Conservation (phyloP, 2,797 vertebrate genomes). For the Hybognathus amarus region DNA sequence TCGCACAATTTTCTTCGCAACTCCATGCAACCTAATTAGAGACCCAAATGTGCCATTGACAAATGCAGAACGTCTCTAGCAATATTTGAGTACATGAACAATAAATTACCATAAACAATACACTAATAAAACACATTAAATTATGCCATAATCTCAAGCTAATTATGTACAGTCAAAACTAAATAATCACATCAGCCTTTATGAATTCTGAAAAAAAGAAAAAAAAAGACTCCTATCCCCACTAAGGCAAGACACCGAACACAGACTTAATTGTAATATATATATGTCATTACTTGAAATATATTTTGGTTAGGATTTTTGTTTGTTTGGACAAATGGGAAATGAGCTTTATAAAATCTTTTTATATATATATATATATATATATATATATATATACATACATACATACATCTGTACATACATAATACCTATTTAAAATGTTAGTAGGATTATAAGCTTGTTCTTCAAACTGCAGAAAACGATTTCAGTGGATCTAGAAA, state of each 20-base stretch:
- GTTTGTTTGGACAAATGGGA: background rate
- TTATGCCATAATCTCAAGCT: slow-evolving; percentile 70
- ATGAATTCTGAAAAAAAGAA: slow-evolving; percentile 39
- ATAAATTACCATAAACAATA: slow-evolving; percentile 83
- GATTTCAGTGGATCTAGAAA: background rate
- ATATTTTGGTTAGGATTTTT: background rate
- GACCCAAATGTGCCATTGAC: slow-evolving; percentile 74
- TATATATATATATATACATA: too few relatives aligned
- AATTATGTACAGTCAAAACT: slow-evolving; percentile 76
- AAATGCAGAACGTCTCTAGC: slow-evolving; percentile 71
- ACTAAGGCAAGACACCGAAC: background rate
- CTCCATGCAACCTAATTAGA: slow-evolving; percentile 78
- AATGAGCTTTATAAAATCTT: background rate
- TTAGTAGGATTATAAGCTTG: background rate
- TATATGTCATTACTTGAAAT: background rate
- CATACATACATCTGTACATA: background rate
- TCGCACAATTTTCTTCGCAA: slow-evolving; percentile 70
- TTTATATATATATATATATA: background rate
- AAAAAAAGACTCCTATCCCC: background rate
- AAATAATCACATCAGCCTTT: slow-evolving; percentile 61
- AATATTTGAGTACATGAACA: slow-evolving; percentile 83
- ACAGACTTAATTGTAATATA: background rate
- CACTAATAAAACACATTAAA: slow-evolving; percentile 68
- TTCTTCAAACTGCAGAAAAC: background rate
- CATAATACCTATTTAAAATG: background rate